phyloP scores from a whole-genome alignment of 2,797 vertebrate species.

The Neoniphon sammara region DNA sequence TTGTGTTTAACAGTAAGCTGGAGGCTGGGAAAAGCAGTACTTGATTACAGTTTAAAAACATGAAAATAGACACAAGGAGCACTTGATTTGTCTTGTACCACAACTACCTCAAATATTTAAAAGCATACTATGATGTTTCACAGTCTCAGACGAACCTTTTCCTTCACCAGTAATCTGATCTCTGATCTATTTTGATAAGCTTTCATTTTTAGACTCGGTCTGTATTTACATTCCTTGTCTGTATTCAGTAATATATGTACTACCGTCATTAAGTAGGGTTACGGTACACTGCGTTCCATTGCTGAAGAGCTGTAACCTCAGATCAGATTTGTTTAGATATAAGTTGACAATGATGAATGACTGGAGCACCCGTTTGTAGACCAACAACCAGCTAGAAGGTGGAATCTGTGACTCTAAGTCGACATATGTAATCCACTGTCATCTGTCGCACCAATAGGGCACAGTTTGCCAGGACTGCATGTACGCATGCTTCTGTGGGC shows the following conservation, averaged over 20 bases:
- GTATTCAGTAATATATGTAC: slow-evolving; percentile 15
- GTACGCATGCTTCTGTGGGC: slow-evolving; percentile 69
- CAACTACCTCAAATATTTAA: neutral
- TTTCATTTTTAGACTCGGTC: neutral
- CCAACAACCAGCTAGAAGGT: neutral
- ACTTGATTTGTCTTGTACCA: neutral
- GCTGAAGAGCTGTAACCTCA: neutral
- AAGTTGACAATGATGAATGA: slow-evolving; percentile 15
- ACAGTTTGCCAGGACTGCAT: slow-evolving; percentile 74
- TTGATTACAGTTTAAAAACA: too few relatives aligned
- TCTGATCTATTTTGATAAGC: slow-evolving; percentile 24
- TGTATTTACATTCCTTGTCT: slow-evolving; percentile 14
- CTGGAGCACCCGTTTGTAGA: neutral
- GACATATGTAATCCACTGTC: too few relatives aligned
- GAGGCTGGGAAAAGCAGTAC: too few relatives aligned
- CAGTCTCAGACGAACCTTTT: neutral
- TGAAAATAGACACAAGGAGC: too few relatives aligned
- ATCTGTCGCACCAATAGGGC: slow-evolving; percentile 64
- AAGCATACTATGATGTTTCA: neutral
- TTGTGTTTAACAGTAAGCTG: too few relatives aligned
- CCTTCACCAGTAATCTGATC: slow-evolving; percentile 25
- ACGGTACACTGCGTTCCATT: neutral
- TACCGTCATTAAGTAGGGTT: neutral
- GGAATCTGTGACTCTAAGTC: neutral
- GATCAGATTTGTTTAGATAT: neutral